Evolutionary conservation across 2,888 invertebrate species (phyloP).

Genomic region (Baronia brevicornis): DNA sequence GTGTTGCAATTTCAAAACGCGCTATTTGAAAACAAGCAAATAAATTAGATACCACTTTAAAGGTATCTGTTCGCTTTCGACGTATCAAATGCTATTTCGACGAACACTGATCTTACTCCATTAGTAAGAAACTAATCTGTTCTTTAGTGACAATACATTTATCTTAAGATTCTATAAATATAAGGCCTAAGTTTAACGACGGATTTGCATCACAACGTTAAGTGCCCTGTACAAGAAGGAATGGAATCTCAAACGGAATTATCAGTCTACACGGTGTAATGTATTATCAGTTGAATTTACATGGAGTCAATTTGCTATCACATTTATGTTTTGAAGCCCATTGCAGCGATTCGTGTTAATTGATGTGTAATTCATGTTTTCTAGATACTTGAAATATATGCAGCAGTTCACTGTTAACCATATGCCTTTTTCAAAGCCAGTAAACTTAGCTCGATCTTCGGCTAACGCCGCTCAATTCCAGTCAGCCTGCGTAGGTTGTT

Average conservation of each 20-base stretch:
- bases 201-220: slow-evolving; percentile 46
- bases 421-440: no score
- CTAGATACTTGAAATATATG: no score
- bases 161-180: slow-evolving; percentile 31
- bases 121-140: slow-evolving; percentile 5
- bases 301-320: slow-evolving; percentile 45
- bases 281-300: slow-evolving; percentile 34
- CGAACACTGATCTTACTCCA: no score
- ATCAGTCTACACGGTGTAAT: slow-evolving; percentile 48
- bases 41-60: no score
- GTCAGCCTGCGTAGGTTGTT: no score
- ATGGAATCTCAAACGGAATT: slow-evolving; percentile 49
- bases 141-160: slow-evolving; percentile 3
- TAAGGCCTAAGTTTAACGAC: slow-evolving; percentile 45
- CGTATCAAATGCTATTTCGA: no score
- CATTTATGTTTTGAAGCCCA: slow-evolving; percentile 47
- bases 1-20: not conserved
- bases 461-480: no score
- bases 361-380: slow-evolving; percentile 50
- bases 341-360: slow-evolving; percentile 41
- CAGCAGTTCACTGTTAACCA: no score
- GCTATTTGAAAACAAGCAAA: not conserved
- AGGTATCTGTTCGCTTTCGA: no score
- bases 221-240: slow-evolving; percentile 46
- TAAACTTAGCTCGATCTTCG: slow-evolving; percentile 5